Percentiles rank a stretch among this genome's conserved stretches.
These are phyloP conservation scores for Cecropterus lyciades DNA, from an alignment of 1,140 invertebrate genomes.

Conservation along the genomic window DNA sequence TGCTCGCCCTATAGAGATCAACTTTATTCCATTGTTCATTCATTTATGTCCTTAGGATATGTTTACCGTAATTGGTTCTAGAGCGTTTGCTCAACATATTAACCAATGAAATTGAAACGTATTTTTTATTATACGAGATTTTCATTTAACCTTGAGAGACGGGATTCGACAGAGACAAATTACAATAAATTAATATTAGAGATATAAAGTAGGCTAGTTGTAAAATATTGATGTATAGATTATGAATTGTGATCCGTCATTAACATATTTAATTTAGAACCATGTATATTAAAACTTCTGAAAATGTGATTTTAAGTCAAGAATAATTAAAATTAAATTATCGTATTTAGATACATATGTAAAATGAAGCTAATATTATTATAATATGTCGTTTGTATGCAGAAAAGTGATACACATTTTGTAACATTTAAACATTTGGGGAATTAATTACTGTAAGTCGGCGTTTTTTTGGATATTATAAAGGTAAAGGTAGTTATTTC, in stretches of 20 bases:
- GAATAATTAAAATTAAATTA: too few relatives aligned
- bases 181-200: neutral
- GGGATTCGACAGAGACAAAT: neutral
- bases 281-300: too few relatives aligned
- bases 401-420: too few relatives aligned
- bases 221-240: constrained; percentile 1
- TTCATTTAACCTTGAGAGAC: neutral
- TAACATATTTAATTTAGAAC: neutral
- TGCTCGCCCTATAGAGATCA: constrained; percentile 26
- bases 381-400: too few relatives aligned
- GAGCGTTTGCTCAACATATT: constrained; percentile 1
- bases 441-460: too few relatives aligned
- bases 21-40: constrained; percentile 28
- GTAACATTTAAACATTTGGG: too few relatives aligned
- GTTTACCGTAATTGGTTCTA: constrained; percentile 25
- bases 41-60: constrained; percentile 31
- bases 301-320: too few relatives aligned
- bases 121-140: neutral
- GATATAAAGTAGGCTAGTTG: neutral
- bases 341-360: too few relatives aligned
- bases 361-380: too few relatives aligned
- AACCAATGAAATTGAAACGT: neutral
- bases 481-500: too few relatives aligned
- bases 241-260: neutral
- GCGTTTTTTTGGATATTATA: too few relatives aligned